Conservation (phyloP, 1,140 invertebrate genomes). For the Sinonovacula constricta region DNA sequence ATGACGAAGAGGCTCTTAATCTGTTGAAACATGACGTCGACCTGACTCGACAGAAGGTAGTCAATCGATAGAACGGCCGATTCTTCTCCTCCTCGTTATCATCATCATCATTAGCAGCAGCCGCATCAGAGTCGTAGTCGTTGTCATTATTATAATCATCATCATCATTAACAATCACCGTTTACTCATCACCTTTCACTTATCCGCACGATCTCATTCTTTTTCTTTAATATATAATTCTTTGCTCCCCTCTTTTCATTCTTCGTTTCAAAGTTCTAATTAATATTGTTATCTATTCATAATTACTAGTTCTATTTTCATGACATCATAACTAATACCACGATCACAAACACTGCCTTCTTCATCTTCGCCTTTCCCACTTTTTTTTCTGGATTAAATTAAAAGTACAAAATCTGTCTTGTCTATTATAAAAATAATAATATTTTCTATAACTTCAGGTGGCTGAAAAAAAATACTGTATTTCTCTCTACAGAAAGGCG, state of each 20-base stretch:
- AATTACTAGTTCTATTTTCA: neutral
- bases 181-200: neutral
- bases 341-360: neutral
- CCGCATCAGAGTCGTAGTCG: too few species aligned
- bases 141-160: neutral
- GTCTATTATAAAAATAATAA: too few species aligned
- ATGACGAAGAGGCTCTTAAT: slow-evolving; percentile 10
- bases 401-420: too few species aligned
- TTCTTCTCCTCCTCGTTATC: neutral
- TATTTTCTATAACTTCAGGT: too few species aligned
- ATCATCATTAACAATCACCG: neutral
- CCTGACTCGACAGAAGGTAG: slow-evolving; percentile 32
- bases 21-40: slow-evolving; percentile 15
- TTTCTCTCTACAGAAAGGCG: slow-evolving; percentile 19
- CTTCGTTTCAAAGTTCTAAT: too few species aligned
- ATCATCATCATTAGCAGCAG: neutral
- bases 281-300: too few species aligned
- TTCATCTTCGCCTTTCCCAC: neutral
- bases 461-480: neutral
- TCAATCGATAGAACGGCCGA: neutral
- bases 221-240: too few species aligned
- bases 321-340: neutral
- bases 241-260: too few species aligned
- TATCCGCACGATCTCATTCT: neutral
- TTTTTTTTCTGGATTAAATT: neutral